These are phyloP conservation scores for Micromys minutus DNA, from an alignment of 2,113 vertebrate species.

Conservation along the genomic window DNA sequence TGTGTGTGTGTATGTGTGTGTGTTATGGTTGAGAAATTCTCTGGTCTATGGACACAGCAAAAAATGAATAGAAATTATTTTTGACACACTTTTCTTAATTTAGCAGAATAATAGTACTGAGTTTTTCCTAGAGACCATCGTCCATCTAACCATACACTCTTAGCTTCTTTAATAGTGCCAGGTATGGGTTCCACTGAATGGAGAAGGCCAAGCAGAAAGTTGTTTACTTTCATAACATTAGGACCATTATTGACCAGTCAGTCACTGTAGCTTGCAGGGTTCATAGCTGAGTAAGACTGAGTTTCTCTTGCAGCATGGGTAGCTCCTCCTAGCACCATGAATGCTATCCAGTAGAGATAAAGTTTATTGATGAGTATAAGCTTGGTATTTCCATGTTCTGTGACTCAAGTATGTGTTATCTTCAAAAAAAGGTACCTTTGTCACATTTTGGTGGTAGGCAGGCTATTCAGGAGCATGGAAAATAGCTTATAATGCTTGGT, in stretches of 20 bases:
- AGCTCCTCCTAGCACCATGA: not conserved
- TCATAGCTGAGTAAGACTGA: not conserved
- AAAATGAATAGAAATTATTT: not conserved
- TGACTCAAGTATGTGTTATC: not conserved
- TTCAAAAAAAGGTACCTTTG: not conserved
- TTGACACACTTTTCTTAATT: not conserved
- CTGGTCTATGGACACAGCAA: not conserved
- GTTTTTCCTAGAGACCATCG: not conserved
- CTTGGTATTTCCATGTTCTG: not conserved
- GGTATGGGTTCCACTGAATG: not conserved
- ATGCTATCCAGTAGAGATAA: not conserved
- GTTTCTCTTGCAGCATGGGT: not conserved
- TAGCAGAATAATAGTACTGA: not conserved
- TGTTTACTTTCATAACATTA: not conserved
- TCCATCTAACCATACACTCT: not conserved
- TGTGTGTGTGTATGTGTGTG: no score
- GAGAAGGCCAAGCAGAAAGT: not conserved
- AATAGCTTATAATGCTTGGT: not conserved
- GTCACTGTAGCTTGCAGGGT: not conserved
- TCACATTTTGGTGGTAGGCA: not conserved
- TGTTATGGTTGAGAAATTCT: not conserved
- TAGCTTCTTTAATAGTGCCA: not conserved
- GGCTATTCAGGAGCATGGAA: not conserved
- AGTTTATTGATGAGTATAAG: not conserved
- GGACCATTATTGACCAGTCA: not conserved